Evolutionary conservation across 2,113 vertebrate genomes (phyloP).

Genomic region (Genyomyrus donnyi): DNA sequence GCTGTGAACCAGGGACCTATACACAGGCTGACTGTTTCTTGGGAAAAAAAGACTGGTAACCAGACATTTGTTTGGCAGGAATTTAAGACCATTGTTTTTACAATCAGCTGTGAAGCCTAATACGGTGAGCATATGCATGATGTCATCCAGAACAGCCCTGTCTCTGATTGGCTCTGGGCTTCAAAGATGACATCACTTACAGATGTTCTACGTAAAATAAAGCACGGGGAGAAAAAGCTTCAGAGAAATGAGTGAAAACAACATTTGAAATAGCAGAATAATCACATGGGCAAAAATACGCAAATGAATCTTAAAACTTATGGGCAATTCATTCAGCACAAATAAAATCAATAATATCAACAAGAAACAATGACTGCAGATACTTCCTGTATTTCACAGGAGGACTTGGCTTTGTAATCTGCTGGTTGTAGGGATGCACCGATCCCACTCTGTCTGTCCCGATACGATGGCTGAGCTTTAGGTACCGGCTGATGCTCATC

Average conservation of each 20-base stretch:
- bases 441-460: no score
- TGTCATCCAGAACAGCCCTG: background rate
- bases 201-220: background rate
- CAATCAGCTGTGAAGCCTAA: slow-evolving; percentile 26
- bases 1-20: background rate
- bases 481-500: no score
- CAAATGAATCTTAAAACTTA: background rate
- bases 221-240: background rate
- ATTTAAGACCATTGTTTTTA: slow-evolving; percentile 37
- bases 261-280: background rate
- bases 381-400: background rate
- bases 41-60: background rate
- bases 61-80: slow-evolving; percentile 39
- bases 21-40: background rate
- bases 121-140: slow-evolving; percentile 20
- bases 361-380: background rate
- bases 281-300: background rate
- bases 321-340: background rate
- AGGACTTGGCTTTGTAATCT: background rate
- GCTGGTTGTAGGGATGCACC: no score
- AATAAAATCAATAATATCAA: background rate
- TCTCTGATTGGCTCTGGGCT: background rate
- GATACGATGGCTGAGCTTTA: no score
- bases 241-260: background rate
- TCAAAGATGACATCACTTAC: slow-evolving; percentile 4